phyloP scores from a whole-genome alignment of 2,888 invertebrate genomes.

The Galerucella calmariensis region DNA sequence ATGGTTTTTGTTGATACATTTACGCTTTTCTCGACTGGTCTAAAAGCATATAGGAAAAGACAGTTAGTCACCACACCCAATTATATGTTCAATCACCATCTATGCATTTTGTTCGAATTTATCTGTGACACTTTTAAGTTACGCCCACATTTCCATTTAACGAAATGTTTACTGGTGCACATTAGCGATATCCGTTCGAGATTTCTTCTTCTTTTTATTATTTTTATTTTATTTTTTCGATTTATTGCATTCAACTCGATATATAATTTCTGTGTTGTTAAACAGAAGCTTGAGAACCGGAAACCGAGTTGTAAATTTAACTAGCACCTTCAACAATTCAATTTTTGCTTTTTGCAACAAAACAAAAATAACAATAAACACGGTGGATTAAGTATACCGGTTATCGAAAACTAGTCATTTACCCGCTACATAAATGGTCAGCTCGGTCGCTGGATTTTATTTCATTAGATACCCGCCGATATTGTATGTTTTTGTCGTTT shows the following conservation, averaged over 20 bases:
- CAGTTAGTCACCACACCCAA: conserved; percentile 48
- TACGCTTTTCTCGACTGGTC: conserved; percentile 10
- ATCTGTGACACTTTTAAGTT: conserved; percentile 47
- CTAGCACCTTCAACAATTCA: conserved; percentile 32
- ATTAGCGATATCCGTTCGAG: conserved; percentile 40
- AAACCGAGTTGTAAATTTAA: conserved; percentile 29
- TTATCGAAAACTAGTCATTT: conserved; percentile 24
- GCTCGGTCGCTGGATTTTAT: conserved; percentile 2
- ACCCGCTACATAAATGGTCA: not conserved
- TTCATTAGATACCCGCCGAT: not conserved
- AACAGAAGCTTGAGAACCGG: conserved; percentile 34
- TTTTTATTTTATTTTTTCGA: conserved; percentile 31
- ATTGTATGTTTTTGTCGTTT: not conserved
- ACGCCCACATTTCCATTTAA: conserved; percentile 45
- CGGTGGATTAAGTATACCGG: conserved; percentile 10
- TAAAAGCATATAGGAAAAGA: conserved; percentile 18
- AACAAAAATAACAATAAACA: not conserved
- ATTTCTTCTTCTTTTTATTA: conserved; percentile 26
- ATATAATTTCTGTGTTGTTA: conserved; percentile 37
- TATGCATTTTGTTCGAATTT: conserved; percentile 47
- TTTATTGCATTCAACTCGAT: conserved; percentile 33
- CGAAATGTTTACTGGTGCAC: conserved; percentile 41
- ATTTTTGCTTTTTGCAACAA: conserved; percentile 20
- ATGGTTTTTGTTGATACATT: not conserved
- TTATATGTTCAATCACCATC: conserved; percentile 46